These are phyloP conservation scores for Petrocephalus sullivani DNA, from an alignment of 2,797 vertebrate genomes.

Conservation along the genomic window DNA sequence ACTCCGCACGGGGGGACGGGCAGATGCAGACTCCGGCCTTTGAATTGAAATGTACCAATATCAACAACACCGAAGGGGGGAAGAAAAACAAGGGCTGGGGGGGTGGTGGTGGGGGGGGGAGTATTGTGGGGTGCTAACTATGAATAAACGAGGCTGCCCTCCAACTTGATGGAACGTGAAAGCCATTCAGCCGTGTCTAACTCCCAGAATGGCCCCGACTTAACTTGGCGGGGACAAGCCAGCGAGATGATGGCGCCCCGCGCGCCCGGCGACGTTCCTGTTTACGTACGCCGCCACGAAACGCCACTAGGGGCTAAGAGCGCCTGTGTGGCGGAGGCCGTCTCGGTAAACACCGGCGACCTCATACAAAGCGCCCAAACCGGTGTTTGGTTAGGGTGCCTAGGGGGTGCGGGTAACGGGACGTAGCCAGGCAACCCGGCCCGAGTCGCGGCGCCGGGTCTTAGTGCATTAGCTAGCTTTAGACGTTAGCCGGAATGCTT, in stretches of 20 bases:
- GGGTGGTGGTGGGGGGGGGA: not conserved
- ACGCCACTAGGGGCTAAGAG: not conserved
- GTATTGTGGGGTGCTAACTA: not conserved
- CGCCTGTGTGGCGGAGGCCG: not conserved
- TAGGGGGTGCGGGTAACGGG: not conserved
- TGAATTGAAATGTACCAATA: constrained; percentile 55
- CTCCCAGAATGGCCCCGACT: constrained; percentile 26
- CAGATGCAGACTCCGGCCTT: constrained; percentile 72
- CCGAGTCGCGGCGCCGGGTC: not conserved
- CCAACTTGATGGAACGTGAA: constrained; percentile 53
- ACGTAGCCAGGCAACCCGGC: not conserved
- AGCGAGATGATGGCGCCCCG: not conserved
- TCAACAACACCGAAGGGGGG: constrained; percentile 40
- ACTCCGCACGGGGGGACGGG: constrained; percentile 62
- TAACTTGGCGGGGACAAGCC: constrained; percentile 5
- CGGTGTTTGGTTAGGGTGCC: not conserved
- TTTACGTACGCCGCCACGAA: not conserved
- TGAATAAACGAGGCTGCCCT: constrained; percentile 29
- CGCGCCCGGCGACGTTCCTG: not conserved
- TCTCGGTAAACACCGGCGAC: not conserved
- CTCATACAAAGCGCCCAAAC: not conserved
- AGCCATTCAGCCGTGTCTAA: constrained; percentile 36
- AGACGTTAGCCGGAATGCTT: not conserved
- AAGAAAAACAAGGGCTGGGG: not conserved
- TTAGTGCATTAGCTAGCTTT: constrained; percentile 8